Evolutionary conservation across 1,140 invertebrate species (phyloP).

Genomic region (Manduca sexta): DNA sequence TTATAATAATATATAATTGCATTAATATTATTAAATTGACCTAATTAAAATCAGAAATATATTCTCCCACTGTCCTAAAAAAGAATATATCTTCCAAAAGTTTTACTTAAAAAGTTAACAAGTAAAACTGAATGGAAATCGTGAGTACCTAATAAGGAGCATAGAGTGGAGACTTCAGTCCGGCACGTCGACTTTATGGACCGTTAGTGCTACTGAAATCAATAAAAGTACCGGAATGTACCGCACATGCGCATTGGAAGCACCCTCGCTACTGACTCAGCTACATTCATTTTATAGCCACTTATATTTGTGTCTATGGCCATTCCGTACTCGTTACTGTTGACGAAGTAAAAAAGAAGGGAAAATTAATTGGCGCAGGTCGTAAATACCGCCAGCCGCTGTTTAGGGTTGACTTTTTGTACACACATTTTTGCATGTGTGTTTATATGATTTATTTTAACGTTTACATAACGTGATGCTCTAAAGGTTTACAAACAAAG

Average conservation of each 20-base stretch:
- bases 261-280: slow-evolving; percentile 58
- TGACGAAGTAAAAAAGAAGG: slow-evolving; percentile 54
- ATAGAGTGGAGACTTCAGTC: slow-evolving; percentile 59
- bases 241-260: slow-evolving; percentile 70
- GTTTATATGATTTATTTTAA: too few relatives aligned
- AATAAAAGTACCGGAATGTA: slow-evolving; percentile 77
- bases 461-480: too few relatives aligned
- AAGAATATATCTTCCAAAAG: slow-evolving; percentile 10
- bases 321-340: slow-evolving; percentile 67
- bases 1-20: too few relatives aligned
- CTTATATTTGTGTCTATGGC: slow-evolving; percentile 72
- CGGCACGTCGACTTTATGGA: slow-evolving; percentile 66
- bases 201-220: slow-evolving; percentile 78
- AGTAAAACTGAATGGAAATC: slow-evolving; percentile 47
- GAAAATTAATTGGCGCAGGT: slow-evolving; percentile 48
- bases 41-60: too few relatives aligned
- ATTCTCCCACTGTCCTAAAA: not conserved
- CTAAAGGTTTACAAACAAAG: too few relatives aligned
- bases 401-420: slow-evolving; percentile 31
- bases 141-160: slow-evolving; percentile 68
- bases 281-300: slow-evolving; percentile 71
- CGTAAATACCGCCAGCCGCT: slow-evolving; percentile 31
- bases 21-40: too few relatives aligned
- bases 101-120: slow-evolving; percentile 59
- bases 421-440: slow-evolving; percentile 12